Evolutionary conservation across 2,797 vertebrate genomes (phyloP), one percentile per base, ranked within the genome.

Genomic region (Malurus leucopterus): DNA sequence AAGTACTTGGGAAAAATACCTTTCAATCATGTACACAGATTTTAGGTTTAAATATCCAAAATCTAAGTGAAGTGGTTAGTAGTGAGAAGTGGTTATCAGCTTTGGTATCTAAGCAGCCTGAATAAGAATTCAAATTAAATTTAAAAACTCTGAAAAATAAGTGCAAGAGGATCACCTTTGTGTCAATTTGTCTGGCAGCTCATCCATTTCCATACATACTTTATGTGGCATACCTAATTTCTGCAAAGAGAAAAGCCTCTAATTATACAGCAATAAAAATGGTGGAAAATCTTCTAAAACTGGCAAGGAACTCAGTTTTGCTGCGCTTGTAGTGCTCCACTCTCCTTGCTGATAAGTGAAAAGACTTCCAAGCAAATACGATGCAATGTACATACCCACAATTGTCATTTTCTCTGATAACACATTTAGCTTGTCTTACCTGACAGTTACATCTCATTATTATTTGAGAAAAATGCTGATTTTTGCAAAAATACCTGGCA

Each of bases 381-480:
- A 27, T 0, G 9, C 17, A 74, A 62, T 0, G 0, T 14, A 15
- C 2, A 4, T 46, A 53, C 27, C 17, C 4, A 2, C 49, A 63
- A 55, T 70, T 70, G 34, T 26, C 61, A 20, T 89, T 79, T 87
- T 89, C 54, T 86, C 55, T 72, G 62, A 65, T 34, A 72, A 67
- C 11, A 38, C 23, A 20, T 57, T 91, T 54, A 62, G 29, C 38
- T 90, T 71, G 53, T 65, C 70, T 84, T 58, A 67, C 46, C 55
- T 76, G 72, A 49, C 74, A 94, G 43, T 16, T 54, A 55, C 36
- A 43, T 51, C 55, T 55, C 47, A 74, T 83, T 63, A 84, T 59
- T 72, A 84, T 64, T 79, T 71, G 19, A 32, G n/a, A 72, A 43
- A 92, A 92, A 88, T 50, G 67, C 32, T 85, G 69, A 78, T 78